phyloP scores from a whole-genome alignment of 2,113 vertebrate species.

The Candoia aspera region DNA sequence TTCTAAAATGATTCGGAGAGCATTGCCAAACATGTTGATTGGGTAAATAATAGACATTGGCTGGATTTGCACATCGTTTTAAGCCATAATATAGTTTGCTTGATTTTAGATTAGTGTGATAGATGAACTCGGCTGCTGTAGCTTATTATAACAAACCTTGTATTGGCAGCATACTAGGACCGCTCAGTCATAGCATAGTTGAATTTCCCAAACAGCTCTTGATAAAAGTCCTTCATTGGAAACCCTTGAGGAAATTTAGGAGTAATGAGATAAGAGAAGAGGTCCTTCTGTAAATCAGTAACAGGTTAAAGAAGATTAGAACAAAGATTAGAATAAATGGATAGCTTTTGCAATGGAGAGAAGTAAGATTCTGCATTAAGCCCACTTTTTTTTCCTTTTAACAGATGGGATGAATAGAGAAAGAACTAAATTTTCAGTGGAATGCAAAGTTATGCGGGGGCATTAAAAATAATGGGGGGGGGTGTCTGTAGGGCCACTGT shows the following conservation, averaged over 20 bases:
- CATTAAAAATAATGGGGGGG: too few species aligned
- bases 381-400: neutral
- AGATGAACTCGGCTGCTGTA: neutral
- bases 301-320: neutral
- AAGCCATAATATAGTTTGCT: neutral
- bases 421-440: too few species aligned
- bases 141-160: neutral
- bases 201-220: neutral
- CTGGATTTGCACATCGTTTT: neutral
- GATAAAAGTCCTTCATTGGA: neutral
- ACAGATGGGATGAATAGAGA: too few species aligned
- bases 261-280: neutral
- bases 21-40: neutral
- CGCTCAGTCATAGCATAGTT: neutral
- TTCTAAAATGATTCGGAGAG: neutral
- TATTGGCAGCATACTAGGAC: neutral
- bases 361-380: neutral
- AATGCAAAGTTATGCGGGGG: too few species aligned
- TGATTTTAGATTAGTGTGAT: neutral
- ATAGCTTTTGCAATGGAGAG: neutral
- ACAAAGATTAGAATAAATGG: neutral
- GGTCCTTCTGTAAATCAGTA: neutral
- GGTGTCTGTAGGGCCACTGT: neutral
- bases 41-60: neutral
- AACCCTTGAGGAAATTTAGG: neutral